These are phyloP conservation scores for Sanderia malayensis DNA, from an alignment of 30 jellyfish, hydroid and myxozoan genomes.

Conservation along the genomic window DNA sequence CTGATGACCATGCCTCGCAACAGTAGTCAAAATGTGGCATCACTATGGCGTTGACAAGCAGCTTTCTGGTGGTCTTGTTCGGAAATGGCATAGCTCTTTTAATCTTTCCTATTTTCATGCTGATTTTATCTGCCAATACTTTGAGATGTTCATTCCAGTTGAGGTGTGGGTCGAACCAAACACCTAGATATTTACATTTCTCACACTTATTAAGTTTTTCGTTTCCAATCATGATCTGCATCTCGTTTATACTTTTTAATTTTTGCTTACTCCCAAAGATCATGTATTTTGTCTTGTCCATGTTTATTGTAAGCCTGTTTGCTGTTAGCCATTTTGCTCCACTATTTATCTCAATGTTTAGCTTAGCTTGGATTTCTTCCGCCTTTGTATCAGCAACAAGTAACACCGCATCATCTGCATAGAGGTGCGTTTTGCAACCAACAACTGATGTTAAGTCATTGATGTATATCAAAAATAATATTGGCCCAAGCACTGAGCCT, in stretches of 20 bases:
- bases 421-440: constrained; percentile 42
- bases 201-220: constrained; percentile 2
- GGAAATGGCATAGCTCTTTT: constrained; percentile 18
- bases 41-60: constrained; percentile 22
- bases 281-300: constrained; percentile 18
- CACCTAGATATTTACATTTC: constrained; percentile 28
- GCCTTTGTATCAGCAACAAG: constrained; percentile 25
- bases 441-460: constrained; percentile 21
- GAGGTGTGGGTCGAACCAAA: constrained; percentile 17
- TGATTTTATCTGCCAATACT: constrained; percentile 26
- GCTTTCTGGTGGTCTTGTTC: neutral
- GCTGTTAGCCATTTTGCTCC: constrained; percentile 32
- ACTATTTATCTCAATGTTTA: constrained; percentile 21
- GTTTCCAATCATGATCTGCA: constrained; percentile 19
- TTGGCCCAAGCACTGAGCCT: constrained; percentile 53
- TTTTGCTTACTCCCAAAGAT: constrained; percentile 25
- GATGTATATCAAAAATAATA: constrained; percentile 31
- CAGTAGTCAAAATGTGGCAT: constrained; percentile 33
- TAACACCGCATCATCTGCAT: constrained; percentile 40
- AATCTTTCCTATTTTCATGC: constrained; percentile 24
- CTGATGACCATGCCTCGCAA: constrained; percentile 42
- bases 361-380: constrained; percentile 17
- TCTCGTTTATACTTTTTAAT: neutral
- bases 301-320: constrained; percentile 27
- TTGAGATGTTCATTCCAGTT: constrained; percentile 38